phyloP scores from a whole-genome alignment of 2,797 vertebrate species.

The Myotis findleyi region DNA sequence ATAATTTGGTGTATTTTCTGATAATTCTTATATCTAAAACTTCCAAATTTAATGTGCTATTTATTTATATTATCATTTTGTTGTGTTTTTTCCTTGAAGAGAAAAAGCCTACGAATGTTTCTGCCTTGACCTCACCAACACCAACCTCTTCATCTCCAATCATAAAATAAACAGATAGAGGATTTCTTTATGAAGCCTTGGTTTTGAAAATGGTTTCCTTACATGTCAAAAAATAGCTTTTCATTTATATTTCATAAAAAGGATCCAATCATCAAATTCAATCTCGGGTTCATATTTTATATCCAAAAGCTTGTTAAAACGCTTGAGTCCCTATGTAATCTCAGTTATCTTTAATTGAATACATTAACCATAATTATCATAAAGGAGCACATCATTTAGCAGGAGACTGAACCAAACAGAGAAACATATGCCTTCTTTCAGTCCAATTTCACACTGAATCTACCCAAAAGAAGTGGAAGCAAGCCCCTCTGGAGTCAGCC shows the following conservation, averaged over 20 bases:
- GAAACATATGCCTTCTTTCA: not conserved
- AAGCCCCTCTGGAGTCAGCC: not conserved
- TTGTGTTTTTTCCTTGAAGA: not conserved
- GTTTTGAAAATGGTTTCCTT: not conserved
- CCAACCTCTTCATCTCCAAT: not conserved
- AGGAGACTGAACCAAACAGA: not conserved
- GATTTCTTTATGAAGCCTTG: not conserved
- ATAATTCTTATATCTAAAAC: not conserved
- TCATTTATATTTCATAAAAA: not conserved
- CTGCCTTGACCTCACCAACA: not conserved
- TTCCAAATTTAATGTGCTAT: not conserved
- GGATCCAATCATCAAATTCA: not conserved
- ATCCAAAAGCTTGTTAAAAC: not conserved
- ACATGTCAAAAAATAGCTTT: not conserved
- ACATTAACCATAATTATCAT: not conserved
- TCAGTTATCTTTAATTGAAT: not conserved
- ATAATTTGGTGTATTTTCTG: not conserved
- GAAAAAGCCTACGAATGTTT: not conserved
- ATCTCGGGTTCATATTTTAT: not conserved
- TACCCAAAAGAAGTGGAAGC: not conserved
- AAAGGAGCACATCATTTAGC: not conserved
- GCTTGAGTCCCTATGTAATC: not conserved
- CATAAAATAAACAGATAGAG: slow-evolving; percentile 13
- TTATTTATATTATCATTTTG: slow-evolving; percentile 29
- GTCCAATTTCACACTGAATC: not conserved